Base-by-base conservation (phyloP, 2,797 vertebrate genomes). In the Pantherophis vulpinus region DNA sequence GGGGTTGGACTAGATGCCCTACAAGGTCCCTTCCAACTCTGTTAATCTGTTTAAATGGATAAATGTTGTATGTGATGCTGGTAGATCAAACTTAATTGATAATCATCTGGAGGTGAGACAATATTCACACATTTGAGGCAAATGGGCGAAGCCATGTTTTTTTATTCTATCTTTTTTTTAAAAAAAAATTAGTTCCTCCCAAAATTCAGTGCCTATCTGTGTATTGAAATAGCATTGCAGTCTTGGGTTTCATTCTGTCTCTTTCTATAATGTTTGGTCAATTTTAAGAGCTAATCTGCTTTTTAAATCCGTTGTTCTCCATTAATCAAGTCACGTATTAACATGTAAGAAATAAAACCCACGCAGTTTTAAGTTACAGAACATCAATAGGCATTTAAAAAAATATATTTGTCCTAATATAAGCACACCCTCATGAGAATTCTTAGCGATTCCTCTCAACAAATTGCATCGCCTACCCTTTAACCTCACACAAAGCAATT, bases 401-500 rank as follows among this genome's bases (percentile, higher is more conserved):
- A 1, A 2, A 3, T 23, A 79, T 51, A 88, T 94, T 95, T 93
- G 59, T 96, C 51, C 93, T 29, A n/a, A 0, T 51, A 0, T 9
- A 92, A 95, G 47, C 29, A 74, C 2, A 1, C 55, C 37, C 47
- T 91, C 8, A 2, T 5, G 25, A 25, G 23, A 55, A 86, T 90
- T 88, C 56, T 93, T 91, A 16, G 61, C 70, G 79, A 59, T 37
- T 93, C 25, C 27, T 27, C 93, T 91, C 18, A 2, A 94, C 59
- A 89, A 23, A 92, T 66, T 13, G 74, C 3, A 74, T 20, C 66
- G 94, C 60, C 42, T 92, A 89, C 47, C 83, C 88, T 93, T 91
- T 95, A 92, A 27, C 13, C 56, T 74, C 86, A 27, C 2, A 7
- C 60, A 92, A 94, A 95, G 55, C 63, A 94, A 95, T 95, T 94